A percentile compares a stretch with the other conserved stretches of the same genome.
These are phyloP conservation scores for Oreochromis aureus DNA, from an alignment of 2,113 vertebrate species.

Conservation along the genomic window DNA sequence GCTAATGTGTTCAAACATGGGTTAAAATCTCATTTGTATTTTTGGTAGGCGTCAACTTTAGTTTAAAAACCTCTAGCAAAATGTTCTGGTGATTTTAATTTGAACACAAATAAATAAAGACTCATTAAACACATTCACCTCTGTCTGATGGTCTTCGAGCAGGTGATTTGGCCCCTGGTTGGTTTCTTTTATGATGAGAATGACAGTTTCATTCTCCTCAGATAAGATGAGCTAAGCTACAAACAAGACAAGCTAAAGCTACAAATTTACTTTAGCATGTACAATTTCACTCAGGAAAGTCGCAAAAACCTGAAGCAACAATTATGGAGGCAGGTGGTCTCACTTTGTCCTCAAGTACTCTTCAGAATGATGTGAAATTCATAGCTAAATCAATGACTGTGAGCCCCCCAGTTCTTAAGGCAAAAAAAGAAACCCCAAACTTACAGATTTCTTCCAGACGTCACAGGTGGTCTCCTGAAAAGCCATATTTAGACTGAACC, in stretches of 20 bases:
- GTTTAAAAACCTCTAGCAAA: not conserved
- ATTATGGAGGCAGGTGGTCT: not conserved
- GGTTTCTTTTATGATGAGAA: not conserved
- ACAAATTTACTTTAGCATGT: not conserved
- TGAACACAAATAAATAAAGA: not conserved
- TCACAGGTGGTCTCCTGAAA: not conserved
- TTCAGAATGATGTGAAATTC: accelerated
- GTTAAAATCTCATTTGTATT: not conserved
- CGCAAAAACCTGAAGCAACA: accelerated
- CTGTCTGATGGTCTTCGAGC: not conserved
- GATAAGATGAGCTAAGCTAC: not conserved
- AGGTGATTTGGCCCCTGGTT: not conserved
- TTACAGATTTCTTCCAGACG: not conserved
- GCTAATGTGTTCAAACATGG: not conserved
- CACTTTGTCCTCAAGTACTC: not conserved
- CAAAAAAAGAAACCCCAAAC: not conserved
- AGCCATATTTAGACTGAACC: not conserved
- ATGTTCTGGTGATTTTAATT: not conserved
- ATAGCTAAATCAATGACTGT: not conserved
- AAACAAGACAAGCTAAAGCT: not conserved
- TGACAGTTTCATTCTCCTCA: not conserved
- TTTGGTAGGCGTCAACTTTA: not conserved
- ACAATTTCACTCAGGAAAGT: not conserved
- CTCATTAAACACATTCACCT: not conserved
- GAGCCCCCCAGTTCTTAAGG: not conserved